These are phyloP conservation scores for Melanitta fusca DNA, from an alignment of 2,797 vertebrate species.

Conservation along the genomic window DNA sequence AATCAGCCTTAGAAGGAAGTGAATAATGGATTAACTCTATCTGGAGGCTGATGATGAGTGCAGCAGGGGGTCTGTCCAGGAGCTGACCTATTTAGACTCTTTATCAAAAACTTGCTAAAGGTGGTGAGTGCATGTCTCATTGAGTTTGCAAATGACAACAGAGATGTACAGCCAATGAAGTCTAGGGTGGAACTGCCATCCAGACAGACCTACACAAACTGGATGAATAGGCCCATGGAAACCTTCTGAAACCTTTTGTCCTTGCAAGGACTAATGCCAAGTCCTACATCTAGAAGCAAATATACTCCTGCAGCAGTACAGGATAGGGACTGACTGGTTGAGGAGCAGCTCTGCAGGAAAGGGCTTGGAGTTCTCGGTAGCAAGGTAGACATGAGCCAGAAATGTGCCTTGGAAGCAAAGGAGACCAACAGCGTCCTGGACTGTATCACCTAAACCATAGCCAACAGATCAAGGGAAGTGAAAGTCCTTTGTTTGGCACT, in stretches of 20 bases:
- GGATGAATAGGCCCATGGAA: background rate
- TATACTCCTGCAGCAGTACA: background rate
- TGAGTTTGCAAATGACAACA: background rate
- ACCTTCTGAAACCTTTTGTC: background rate
- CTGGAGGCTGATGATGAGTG: background rate
- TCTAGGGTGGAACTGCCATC: background rate
- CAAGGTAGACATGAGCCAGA: background rate
- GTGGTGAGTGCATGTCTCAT: background rate
- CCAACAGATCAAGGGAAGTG: background rate
- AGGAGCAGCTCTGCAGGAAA: background rate
- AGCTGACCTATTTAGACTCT: background rate
- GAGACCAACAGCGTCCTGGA: background rate
- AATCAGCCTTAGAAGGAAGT: background rate
- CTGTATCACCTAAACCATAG: background rate
- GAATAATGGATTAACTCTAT: background rate
- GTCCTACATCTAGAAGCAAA: background rate
- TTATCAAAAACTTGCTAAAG: background rate
- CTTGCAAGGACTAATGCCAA: background rate
- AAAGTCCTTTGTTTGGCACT: background rate
- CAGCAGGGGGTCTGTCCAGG: background rate
- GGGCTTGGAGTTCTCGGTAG: background rate
- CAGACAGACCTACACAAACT: background rate
- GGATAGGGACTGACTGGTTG: background rate
- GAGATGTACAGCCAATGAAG: background rate
- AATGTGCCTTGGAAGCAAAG: background rate